phyloP scores from a whole-genome alignment of 1,140 invertebrate genomes.

The Leptinotarsa texana region DNA sequence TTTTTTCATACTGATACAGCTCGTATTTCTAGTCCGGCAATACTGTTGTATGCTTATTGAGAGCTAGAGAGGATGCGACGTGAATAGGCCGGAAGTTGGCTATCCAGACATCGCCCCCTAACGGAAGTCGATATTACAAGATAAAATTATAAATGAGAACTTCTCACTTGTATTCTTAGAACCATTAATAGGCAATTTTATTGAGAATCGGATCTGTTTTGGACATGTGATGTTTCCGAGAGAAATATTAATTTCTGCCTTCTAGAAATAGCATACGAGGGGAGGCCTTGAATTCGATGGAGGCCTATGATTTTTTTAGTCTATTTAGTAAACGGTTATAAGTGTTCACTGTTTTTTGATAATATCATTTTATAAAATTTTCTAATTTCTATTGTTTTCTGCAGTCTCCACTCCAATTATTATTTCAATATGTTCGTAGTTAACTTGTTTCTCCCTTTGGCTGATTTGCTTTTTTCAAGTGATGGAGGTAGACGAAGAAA shows the following conservation, averaged over 20 bases:
- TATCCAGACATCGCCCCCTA: slow-evolving; percentile 36
- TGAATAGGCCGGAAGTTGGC: slow-evolving; percentile 36
- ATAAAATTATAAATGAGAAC: slow-evolving; percentile 31
- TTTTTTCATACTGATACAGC: too few species aligned
- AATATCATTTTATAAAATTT: too few species aligned
- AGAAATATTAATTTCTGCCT: not conserved
- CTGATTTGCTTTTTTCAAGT: too few species aligned
- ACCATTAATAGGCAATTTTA: slow-evolving; percentile 7
- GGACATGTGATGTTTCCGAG: not conserved
- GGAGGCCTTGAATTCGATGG: not conserved
- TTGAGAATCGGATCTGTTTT: not conserved
- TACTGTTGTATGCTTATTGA: not conserved
- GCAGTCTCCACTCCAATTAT: too few species aligned
- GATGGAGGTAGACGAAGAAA: too few species aligned
- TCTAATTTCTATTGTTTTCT: too few species aligned
- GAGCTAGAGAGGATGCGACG: slow-evolving; percentile 29
- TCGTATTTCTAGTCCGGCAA: slow-evolving; percentile 13
- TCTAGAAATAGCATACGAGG: not conserved
- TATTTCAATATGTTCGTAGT: too few species aligned
- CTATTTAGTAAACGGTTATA: too few species aligned
- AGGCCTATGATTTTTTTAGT: too few species aligned
- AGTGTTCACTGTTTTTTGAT: too few species aligned
- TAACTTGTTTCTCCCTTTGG: too few species aligned
- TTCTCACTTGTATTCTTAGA: slow-evolving; percentile 8
- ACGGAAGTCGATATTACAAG: slow-evolving; percentile 32